Conservation (phyloP, 2,888 invertebrate genomes). For the Seira sanloemensis region DNA sequence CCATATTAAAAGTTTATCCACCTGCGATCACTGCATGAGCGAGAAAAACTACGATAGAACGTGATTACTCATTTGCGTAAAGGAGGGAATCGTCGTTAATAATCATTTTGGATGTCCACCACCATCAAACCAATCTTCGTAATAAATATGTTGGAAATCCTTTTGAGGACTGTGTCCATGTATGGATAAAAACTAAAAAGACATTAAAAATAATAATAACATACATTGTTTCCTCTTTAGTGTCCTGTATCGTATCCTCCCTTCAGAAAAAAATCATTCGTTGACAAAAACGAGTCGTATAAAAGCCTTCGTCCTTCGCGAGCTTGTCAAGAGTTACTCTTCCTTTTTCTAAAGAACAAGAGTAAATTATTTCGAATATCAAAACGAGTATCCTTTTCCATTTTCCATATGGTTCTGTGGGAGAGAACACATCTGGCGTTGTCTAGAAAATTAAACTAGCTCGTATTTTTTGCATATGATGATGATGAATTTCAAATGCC, state of each 20-base stretch:
- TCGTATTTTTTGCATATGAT: too few species aligned
- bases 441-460: too few species aligned
- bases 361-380: neutral
- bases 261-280: neutral
- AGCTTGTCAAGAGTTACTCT: neutral
- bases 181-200: conserved; percentile 50
- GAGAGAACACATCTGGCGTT: too few species aligned
- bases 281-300: neutral
- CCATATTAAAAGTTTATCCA: too few species aligned
- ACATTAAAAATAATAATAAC: conserved; percentile 41
- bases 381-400: neutral
- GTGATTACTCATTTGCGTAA: neutral
- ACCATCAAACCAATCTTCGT: neutral
- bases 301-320: neutral
- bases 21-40: too few species aligned
- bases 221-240: conserved; percentile 18
- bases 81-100: conserved; percentile 19
- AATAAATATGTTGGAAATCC: conserved; percentile 17
- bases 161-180: conserved; percentile 44
- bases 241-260: neutral
- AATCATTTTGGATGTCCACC: conserved; percentile 38
- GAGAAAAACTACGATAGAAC: too few species aligned
- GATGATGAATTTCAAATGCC: too few species aligned
- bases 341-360: neutral
- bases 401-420: too few species aligned